Percentiles rank a stretch among this genome's conserved stretches.
Evolutionary conservation across 2,113 vertebrate genomes (phyloP).

Genomic region (Perca fluviatilis): DNA sequence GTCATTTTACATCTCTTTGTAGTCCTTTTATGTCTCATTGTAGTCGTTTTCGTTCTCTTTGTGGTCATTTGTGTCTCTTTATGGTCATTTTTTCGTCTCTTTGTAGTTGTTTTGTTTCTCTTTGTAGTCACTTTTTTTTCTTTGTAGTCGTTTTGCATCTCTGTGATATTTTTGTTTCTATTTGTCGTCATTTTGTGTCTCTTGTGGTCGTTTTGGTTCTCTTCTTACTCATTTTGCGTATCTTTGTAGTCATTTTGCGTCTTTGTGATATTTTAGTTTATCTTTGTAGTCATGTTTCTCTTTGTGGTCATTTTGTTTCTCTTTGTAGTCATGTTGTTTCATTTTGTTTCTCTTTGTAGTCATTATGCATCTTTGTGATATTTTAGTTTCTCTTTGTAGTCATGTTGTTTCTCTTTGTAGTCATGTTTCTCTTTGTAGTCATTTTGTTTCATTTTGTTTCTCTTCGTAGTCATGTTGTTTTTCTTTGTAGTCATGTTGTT

Average conservation of each 20-base stretch:
- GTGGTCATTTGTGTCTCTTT: not conserved
- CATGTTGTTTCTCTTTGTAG: not conserved
- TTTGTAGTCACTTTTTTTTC: too few relatives aligned
- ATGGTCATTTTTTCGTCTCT: not conserved
- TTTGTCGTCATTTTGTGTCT: not conserved
- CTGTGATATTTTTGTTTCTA: not conserved
- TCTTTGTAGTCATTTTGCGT: too few relatives aligned
- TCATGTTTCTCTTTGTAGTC: too few relatives aligned
- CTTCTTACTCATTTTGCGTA: too few relatives aligned
- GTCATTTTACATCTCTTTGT: not conserved
- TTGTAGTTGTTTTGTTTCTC: not conserved
- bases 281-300: not conserved
- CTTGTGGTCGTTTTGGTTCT: too few relatives aligned
- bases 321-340: too few relatives aligned
- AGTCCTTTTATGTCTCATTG: not conserved
- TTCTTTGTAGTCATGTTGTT: not conserved
- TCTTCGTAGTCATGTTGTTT: too few relatives aligned
- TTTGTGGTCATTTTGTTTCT: not conserved
- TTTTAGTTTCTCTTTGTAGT: not conserved
- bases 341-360: too few relatives aligned
- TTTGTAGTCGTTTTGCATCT: too few relatives aligned
- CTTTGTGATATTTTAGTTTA: too few relatives aligned
- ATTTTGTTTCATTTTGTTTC: too few relatives aligned
- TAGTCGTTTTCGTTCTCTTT: not conserved
- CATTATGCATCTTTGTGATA: too few relatives aligned